Base-by-base conservation (phyloP, 2,888 invertebrate genomes). In the Brassicogethes aeneus region DNA sequence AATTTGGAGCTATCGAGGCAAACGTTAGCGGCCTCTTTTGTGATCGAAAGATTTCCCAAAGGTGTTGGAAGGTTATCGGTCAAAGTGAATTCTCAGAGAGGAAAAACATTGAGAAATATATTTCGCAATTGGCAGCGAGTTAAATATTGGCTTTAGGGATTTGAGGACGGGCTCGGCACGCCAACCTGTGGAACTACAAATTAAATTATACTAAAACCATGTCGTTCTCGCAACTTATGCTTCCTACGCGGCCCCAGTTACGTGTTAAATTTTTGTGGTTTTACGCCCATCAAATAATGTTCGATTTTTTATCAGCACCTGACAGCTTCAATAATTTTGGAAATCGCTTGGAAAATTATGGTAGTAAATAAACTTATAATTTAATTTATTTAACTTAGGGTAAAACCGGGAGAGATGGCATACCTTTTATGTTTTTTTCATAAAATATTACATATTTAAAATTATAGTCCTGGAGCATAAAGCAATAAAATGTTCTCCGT, bases 81-180 rank as follows among this genome's bases (percentile, higher is more conserved):
- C 23, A 23, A 23, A 23, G 5, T 23, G 23, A 10, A 23, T 7
- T 23, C 23, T 5, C 23, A 23, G 23, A n/a, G n/a, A 23, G 23
- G 40, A 44, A 45, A 45, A 48, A 46, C 41, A 41, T 40, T 38
- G 36, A 37, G 46, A 43, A 49, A 47, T 46, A 45, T 49, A 47
- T 49, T 49, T 47, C 42, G 41, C 48, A 45, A 46, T 49, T 39
- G 46, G 41, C 41, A 39, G 42, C 36, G 44, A 43, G 50, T 51
- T 50, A 53, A 53, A 51, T 53, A 51, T 53, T 47, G 44, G 48
- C 49, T 48, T 45, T 47, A 37, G 48, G 48, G 46, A 45, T 44
- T 46, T 41, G 23, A 23, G 23, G 23, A 10, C 23, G 10, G 23
- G 23, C 23, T 23, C 23, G 23, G 10, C 23, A 23, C 23, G 23